Percentiles rank a stretch among this genome's conserved stretches.
Evolutionary conservation across 1,140 invertebrate species (phyloP).

Genomic region (Bombus soroeensis): DNA sequence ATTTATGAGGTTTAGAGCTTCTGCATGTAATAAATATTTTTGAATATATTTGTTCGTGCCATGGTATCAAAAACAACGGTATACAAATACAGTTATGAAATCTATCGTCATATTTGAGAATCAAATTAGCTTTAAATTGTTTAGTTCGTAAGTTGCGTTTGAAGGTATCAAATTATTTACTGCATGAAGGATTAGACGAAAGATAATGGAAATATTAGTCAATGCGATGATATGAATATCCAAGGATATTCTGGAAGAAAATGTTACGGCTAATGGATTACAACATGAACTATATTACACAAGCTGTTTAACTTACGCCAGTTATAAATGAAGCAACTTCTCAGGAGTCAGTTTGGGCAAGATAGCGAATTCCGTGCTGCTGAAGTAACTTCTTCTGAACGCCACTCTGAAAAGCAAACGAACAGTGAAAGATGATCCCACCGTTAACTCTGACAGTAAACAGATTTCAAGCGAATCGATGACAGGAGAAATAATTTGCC

Average conservation of each 20-base stretch:
- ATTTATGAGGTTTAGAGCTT: not conserved
- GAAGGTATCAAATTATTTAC: no score
- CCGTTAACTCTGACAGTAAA: slow-evolving; percentile 28
- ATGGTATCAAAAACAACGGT: not conserved
- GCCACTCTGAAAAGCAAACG: slow-evolving; percentile 44
- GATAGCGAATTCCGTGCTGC: slow-evolving; percentile 5
- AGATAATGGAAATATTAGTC: slow-evolving; percentile 17
- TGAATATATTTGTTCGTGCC: not conserved
- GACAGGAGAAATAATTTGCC: not conserved
- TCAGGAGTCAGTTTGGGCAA: slow-evolving; percentile 14
- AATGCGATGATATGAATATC: not conserved
- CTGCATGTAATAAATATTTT: not conserved
- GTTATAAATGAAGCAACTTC: slow-evolving; percentile 54
- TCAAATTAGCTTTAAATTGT: no score
- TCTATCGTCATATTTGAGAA: not conserved
- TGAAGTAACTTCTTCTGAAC: slow-evolving; percentile 45
- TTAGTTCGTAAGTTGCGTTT: no score
- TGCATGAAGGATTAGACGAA: not conserved
- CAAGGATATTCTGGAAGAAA: slow-evolving; percentile 19
- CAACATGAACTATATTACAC: slow-evolving; percentile 36
- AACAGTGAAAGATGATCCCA: slow-evolving; percentile 38
- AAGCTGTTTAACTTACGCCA: slow-evolving; percentile 47
- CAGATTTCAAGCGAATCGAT: slow-evolving; percentile 26
- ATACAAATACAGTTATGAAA: not conserved
- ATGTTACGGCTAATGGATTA: slow-evolving; percentile 51